These are phyloP conservation scores for Tinea semifulvella DNA, from an alignment of 2,888 invertebrate genomes.

Conservation along the genomic window DNA sequence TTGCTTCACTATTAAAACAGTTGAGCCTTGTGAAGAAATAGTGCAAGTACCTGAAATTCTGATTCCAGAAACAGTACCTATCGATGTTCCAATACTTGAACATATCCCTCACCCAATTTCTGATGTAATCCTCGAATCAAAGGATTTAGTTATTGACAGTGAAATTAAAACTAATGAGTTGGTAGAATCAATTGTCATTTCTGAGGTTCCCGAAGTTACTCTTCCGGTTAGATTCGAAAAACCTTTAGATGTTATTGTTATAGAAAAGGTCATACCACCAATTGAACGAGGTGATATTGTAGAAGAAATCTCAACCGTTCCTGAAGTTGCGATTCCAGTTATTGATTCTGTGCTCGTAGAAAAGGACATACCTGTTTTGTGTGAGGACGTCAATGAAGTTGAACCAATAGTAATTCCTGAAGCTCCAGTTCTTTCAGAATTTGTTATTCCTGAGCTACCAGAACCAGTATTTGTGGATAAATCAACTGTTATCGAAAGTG, in stretches of 20 bases:
- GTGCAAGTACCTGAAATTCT: neutral
- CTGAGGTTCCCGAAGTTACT: neutral
- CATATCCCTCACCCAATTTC: neutral
- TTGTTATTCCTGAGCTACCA: slow-evolving; percentile 12
- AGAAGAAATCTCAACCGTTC: slow-evolving; percentile 9
- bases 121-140: neutral
- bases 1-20: neutral
- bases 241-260: neutral
- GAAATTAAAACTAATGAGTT: neutral
- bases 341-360: neutral
- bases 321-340: slow-evolving; percentile 10
- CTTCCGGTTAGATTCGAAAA: neutral
- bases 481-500: neutral
- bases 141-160: neutral
- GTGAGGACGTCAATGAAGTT: neutral
- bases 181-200: neutral
- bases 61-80: neutral
- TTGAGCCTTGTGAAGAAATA: neutral
- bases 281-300: neutral
- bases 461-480: slow-evolving; percentile 4
- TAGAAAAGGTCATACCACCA: neutral
- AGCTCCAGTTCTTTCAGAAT: slow-evolving; percentile 13
- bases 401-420: slow-evolving; percentile 14
- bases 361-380: neutral
- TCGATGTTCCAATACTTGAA: neutral